Evolutionary conservation across 37 sponge, comb jelly and placozoan species (phyloP), one percentile per base, ranked within the genome.

Genomic region (Mnemiopsis leidyi): DNA sequence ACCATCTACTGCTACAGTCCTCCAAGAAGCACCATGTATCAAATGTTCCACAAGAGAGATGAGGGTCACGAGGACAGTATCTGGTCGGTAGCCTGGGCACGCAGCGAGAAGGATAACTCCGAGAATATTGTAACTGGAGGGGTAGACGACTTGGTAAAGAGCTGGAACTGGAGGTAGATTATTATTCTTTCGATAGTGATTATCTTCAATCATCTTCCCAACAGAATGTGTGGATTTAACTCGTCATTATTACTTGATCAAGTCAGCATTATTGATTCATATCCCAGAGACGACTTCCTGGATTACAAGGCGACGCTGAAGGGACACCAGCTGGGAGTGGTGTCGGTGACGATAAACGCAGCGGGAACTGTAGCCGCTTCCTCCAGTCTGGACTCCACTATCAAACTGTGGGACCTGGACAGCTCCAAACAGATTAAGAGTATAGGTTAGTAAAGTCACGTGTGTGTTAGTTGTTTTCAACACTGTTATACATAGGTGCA

Each of bases 251-350:
- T 67, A 67, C 68, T 67, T 67, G 68, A 21, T 67, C 13, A 20
- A 20, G 68, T 67, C 13, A 21, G 13, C 13, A 20, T 13, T 13
- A 21, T 21, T 67, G 13, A 67, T 67, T 67, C 13, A 20, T 13
- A 20, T 20, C 23, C 32, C 69, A 97, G 97, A 96, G 94, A 95
- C 73, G 94, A 96, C 25, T 32, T 29, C 7, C 61, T 98, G 82
- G 95, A 93, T 0, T 94, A 88, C 69, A 94, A 95, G 82, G 95
- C 95, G 94, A 95, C 92, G 7, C 95, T 96, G 95, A 96, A 99
- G 39, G 99, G 97, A 23, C 99, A 99, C 92, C 96, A 97, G 92
- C 94, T 99, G 32, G 99, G 99, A 76, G 95, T 98, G n/a, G 94
- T 98, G 16, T 98, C 99, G 9, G 99, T 98, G 36, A 96, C 95